Evolutionary conservation across 1,140 invertebrate genomes (phyloP).

Genomic region (Drosophila kepulauana): DNA sequence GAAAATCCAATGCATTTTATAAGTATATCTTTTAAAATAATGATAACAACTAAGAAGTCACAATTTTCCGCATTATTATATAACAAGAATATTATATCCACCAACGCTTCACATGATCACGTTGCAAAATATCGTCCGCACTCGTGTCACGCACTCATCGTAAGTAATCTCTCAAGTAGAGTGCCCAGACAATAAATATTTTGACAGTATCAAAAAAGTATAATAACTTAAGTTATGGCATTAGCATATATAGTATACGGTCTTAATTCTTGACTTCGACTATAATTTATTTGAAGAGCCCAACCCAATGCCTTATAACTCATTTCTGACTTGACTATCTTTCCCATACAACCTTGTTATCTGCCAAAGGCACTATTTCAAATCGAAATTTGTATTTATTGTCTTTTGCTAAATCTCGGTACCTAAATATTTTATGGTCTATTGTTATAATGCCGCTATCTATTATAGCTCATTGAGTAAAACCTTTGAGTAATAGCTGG

Average conservation of each 20-base stretch:
- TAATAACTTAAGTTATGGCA: neutral
- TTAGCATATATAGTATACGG: neutral
- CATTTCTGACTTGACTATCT: constrained; percentile 36
- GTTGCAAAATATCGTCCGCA: neutral
- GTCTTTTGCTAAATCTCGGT: constrained; percentile 21
- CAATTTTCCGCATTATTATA: too few relatives aligned
- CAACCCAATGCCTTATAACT: constrained; percentile 2
- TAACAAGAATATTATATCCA: too few relatives aligned
- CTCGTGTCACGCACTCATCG: neutral
- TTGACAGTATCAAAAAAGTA: constrained; percentile 22
- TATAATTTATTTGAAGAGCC: constrained; percentile 8
- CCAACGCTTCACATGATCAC: too few relatives aligned
- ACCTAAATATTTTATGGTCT: constrained; percentile 24
- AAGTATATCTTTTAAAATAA: too few relatives aligned
- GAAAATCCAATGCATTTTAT: too few relatives aligned
- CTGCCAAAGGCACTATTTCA: constrained; percentile 42
- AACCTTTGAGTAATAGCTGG: constrained; percentile 15
- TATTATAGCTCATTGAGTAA: constrained; percentile 1
- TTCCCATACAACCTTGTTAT: constrained; percentile 25
- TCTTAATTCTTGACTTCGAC: neutral
- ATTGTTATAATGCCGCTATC: constrained; percentile 29
- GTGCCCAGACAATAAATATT: neutral
- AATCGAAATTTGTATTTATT: constrained; percentile 22
- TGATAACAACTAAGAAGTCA: too few relatives aligned
- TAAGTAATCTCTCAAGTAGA: neutral